Percentiles rank a stretch among this genome's conserved stretches.
phyloP scores from a whole-genome alignment of 2,113 vertebrate species.

The Salvelinus namaycush region DNA sequence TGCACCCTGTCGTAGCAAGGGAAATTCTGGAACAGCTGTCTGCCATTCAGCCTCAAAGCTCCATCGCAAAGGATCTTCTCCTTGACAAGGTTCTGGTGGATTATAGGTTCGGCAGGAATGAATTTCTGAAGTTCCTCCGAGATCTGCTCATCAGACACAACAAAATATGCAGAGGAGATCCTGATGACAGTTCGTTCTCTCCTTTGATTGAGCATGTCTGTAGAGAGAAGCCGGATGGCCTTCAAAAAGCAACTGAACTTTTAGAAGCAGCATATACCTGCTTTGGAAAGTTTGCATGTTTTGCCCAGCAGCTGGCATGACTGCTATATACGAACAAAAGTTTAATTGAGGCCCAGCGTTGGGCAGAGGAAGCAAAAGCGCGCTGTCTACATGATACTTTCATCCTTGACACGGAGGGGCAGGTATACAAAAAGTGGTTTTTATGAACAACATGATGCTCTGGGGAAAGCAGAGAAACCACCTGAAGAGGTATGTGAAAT shows the following conservation, averaged over 20 bases:
- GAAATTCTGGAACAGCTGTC: constrained; percentile 73
- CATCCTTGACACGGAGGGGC: constrained; percentile 73
- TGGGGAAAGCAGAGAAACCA: constrained; percentile 7
- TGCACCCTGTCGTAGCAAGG: constrained; percentile 69
- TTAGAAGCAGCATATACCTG: constrained; percentile 62
- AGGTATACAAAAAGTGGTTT: constrained; percentile 72
- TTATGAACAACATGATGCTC: constrained; percentile 49
- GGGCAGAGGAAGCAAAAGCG: constrained; percentile 64
- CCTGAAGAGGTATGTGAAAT: constrained; percentile 40
- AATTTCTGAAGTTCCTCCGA: constrained; percentile 62
- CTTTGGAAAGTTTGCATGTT: constrained; percentile 64
- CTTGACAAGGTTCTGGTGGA: constrained; percentile 60
- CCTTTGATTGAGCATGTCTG: constrained; percentile 70
- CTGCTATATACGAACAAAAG: constrained; percentile 63
- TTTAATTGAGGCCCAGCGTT: constrained; percentile 66
- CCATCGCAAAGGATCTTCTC: constrained; percentile 65
- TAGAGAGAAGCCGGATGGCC: constrained; percentile 23
- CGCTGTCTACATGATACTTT: constrained; percentile 54
- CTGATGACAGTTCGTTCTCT: constrained; percentile 67
- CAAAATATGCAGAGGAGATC: constrained; percentile 71
- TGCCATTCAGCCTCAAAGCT: constrained; percentile 52
- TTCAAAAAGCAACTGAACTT: constrained; percentile 71
- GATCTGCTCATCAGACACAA: constrained; percentile 70
- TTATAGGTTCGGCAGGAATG: constrained; percentile 67
- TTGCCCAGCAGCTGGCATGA: constrained; percentile 77